Base-by-base conservation (phyloP, 2,888 invertebrate genomes). In the Urechis unicinctus region DNA sequence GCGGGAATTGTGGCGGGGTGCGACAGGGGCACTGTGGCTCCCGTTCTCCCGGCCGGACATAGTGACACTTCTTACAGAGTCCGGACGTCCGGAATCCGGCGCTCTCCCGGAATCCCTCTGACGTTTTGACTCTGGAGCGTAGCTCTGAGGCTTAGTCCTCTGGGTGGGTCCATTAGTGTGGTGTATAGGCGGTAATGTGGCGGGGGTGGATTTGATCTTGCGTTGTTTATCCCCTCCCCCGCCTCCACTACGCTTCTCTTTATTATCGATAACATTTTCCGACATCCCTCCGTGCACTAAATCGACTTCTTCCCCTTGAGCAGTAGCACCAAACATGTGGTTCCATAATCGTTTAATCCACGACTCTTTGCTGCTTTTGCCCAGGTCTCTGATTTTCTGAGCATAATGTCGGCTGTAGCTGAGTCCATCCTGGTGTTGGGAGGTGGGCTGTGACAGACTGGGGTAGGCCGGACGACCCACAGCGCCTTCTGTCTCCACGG, bases 281-380 rank as follows among this genome's bases (percentile, higher is more conserved):
- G 36, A 17, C 17, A 13, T 9, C 17, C 17, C 36, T 17, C 17
- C 17, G 36, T 36, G 9, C 36, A 13, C 17, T 36, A 17, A 36
- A 36, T 36, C 36, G 9, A 36, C 9, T 36, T 36, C 36, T 17
- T 36, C 36, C 9, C 36, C 36, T 17, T 9, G 9, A 36, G 9
- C 17, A 9, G 36, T 36, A 17, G 36, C 36, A 1, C 31, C 25
- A 30, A 55, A 58, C 52, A 61, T 56, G 47, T 61, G 61, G 46
- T 58, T 61, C 60, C 60, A 61, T 31, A 61, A 55, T 2, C 55
- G 42, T 42, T 52, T 58, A 21, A 64, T 60, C 64, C 64, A 64
- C 17, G 63, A 56, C 17, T 64, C 62, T 31, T 60, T 61, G 48
- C 57, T 59, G 26, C 52, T 47, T 41, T 61, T 47, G 9, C 62